Conservation (phyloP, 2,888 invertebrate species). For the Therioaphis trifolii region DNA sequence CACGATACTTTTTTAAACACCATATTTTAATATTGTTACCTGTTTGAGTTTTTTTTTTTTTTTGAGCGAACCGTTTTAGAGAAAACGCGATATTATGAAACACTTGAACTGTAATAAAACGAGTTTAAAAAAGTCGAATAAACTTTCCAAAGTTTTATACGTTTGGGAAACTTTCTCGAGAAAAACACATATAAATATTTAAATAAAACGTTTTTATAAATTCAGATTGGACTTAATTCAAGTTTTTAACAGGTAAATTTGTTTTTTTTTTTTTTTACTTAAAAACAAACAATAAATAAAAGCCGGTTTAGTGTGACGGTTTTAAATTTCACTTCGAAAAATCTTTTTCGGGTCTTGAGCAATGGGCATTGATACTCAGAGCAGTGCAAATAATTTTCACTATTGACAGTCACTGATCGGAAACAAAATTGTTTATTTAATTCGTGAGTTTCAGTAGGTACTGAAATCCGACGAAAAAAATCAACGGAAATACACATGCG, state of each 20-base stretch:
- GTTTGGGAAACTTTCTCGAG: background rate
- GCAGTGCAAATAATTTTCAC: background rate
- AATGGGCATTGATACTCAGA: background rate
- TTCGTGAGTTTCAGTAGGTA: no score
- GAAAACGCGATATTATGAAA: slow-evolving; percentile 12
- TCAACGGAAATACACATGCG: no score
- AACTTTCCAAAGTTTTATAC: slow-evolving; percentile 46
- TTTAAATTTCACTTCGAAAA: slow-evolving; percentile 13
- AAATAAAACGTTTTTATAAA: slow-evolving; percentile 34
- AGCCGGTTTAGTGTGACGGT: background rate
- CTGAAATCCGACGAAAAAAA: no score
- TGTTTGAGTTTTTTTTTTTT: slow-evolving; percentile 14
- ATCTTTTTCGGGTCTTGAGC: slow-evolving; percentile 2
- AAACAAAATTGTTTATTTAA: background rate
- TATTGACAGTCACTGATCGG: background rate
- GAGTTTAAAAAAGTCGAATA: slow-evolving; percentile 50
- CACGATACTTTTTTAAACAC: background rate
- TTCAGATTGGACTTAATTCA: slow-evolving; percentile 36
- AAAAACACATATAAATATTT: slow-evolving; percentile 37
- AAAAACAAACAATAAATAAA: slow-evolving; percentile 13
- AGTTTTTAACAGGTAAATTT: slow-evolving; percentile 49
- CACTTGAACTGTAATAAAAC: slow-evolving; percentile 50
- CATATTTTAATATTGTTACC: background rate
- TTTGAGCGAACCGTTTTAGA: background rate
- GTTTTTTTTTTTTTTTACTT: background rate